phyloP scores from a whole-genome alignment of 92 coral and sea anemone species.

The Porites lobata region DNA sequence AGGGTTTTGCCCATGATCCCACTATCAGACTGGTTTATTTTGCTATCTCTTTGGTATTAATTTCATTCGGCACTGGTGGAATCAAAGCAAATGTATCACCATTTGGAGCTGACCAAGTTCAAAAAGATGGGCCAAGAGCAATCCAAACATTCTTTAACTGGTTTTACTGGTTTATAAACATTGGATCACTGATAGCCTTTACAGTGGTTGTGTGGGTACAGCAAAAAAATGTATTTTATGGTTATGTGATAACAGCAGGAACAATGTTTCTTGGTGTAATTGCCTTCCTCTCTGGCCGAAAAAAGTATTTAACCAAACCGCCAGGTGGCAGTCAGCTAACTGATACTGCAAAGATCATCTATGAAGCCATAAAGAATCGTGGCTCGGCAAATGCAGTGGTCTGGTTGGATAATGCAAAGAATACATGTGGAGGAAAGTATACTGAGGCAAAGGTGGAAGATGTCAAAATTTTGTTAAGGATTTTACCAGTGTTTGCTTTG shows the following conservation, averaged over 20 bases:
- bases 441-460: conserved; percentile 88
- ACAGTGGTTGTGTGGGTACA: conserved; percentile 91
- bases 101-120: conserved; percentile 97
- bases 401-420: conserved; percentile 92
- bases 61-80: conserved; percentile 96
- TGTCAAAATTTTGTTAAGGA: conserved; percentile 80
- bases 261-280: conserved; percentile 77
- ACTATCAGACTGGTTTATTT: conserved; percentile 55
- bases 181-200: conserved; percentile 88
- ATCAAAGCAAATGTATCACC: conserved; percentile 97
- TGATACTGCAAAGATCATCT: conserved; percentile 70
- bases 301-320: conserved; percentile 69
- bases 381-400: conserved; percentile 29
- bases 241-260: conserved; percentile 83
- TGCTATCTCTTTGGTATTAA: conserved; percentile 67
- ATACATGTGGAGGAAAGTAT: conserved; percentile 77
- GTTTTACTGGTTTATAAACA: conserved; percentile 97
- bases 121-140: conserved; percentile 83
- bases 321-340: conserved; percentile 89
- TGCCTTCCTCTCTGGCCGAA: conserved; percentile 75
- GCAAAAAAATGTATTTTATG: conserved; percentile 78
- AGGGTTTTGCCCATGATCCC: background rate
- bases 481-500: conserved; percentile 84
- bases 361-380: conserved; percentile 55
- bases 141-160: conserved; percentile 94